Conservation (phyloP, 2,888 invertebrate species). For the Fragum whitleyi region DNA sequence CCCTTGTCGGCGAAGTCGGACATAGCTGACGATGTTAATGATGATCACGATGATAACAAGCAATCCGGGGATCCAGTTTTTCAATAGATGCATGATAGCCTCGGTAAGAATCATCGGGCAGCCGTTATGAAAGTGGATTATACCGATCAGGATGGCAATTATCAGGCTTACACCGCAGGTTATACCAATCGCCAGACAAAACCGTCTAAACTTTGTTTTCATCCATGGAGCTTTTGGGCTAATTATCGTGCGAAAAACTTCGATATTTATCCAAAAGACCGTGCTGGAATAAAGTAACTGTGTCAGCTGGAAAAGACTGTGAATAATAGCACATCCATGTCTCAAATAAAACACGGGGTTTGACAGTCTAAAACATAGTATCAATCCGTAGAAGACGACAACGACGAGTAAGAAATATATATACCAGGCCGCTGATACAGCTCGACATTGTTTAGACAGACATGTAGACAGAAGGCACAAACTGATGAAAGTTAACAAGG, state of each 20-base stretch:
- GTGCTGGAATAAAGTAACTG: conserved; percentile 13
- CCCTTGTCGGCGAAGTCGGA: neutral
- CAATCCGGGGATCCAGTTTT: conserved; percentile 19
- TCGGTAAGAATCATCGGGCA: neutral
- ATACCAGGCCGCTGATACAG: conserved; percentile 17
- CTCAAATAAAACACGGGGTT: neutral
- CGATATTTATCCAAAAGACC: conserved; percentile 15
- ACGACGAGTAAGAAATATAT: conserved; percentile 3
- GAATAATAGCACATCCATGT: neutral
- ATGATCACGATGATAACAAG: neutral
- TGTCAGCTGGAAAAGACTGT: neutral
- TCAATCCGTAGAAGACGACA: neutral
- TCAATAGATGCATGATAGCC: neutral
- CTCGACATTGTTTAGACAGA: neutral
- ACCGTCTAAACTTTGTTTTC: neutral
- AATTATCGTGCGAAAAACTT: conserved; percentile 4
- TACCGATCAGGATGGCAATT: neutral
- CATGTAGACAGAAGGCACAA: neutral
- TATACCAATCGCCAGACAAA: neutral
- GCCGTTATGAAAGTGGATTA: neutral
- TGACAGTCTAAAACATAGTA: conserved; percentile 8
- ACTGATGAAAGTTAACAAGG: neutral
- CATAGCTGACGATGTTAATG: neutral
- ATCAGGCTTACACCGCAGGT: neutral
- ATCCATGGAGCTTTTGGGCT: conserved; percentile 8